These are phyloP conservation scores for Zosterops hypoxanthus DNA, from an alignment of 2,113 vertebrate genomes.

Conservation along the genomic window DNA sequence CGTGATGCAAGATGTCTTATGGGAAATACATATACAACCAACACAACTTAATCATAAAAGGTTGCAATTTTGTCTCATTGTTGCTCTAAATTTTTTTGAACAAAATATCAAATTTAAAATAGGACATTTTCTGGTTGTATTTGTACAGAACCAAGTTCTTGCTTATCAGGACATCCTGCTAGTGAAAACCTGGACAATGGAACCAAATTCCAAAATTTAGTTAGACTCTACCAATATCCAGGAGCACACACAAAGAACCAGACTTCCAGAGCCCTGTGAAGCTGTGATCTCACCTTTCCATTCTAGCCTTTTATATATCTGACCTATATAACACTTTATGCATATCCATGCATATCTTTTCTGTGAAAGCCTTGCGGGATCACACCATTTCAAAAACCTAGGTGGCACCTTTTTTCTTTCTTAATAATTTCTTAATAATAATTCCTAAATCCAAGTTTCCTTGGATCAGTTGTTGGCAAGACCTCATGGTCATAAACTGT, in stretches of 20 bases:
- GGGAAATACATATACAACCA: neutral
- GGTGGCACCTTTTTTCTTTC: neutral
- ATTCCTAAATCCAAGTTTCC: neutral
- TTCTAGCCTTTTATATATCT: neutral
- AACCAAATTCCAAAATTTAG: neutral
- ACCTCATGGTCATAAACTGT: neutral
- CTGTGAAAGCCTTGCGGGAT: neutral
- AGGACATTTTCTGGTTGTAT: neutral
- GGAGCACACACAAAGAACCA: neutral
- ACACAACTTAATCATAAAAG: neutral
- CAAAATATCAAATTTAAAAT: neutral
- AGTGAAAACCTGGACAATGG: neutral
- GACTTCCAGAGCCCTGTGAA: neutral
- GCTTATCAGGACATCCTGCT: neutral
- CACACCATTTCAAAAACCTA: neutral
- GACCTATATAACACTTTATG: neutral
- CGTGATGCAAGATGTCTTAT: neutral
- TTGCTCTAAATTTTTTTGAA: neutral
- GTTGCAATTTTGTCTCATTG: neutral
- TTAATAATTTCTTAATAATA: neutral
- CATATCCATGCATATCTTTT: neutral
- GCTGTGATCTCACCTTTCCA: neutral
- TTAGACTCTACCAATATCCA: neutral
- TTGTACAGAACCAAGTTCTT: neutral
- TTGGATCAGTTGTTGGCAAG: neutral